Conservation (phyloP, 2,113 vertebrate species). For the Periophthalmus modestus region DNA sequence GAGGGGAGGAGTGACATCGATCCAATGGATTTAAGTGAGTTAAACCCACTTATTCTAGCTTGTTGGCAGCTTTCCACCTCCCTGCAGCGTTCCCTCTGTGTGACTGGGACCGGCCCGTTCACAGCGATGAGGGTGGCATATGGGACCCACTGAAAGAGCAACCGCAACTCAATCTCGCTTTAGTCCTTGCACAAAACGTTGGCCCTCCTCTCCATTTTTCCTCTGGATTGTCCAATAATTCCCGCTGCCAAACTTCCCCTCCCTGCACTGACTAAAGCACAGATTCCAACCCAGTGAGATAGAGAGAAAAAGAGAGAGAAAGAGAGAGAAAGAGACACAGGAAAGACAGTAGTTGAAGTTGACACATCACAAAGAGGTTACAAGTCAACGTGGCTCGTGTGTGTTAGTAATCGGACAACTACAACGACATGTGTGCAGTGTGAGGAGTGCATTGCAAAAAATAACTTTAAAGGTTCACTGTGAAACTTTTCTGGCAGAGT, state of each 20-base stretch:
- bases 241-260: constrained; percentile 64
- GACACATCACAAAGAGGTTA: constrained; percentile 41
- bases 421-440: constrained; percentile 30
- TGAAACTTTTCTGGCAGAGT: no score
- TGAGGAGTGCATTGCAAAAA: not conserved
- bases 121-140: constrained; percentile 23
- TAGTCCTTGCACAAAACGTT: constrained; percentile 48
- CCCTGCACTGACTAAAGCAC: constrained; percentile 52
- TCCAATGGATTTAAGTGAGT: constrained; percentile 29
- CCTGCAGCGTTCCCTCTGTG: constrained; percentile 16
- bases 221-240: constrained; percentile 56
- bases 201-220: constrained; percentile 52
- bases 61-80: constrained; percentile 32
- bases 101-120: constrained; percentile 28
- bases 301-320: constrained; percentile 19
- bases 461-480: no score
- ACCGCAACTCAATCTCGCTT: constrained; percentile 46
- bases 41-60: constrained; percentile 25
- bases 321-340: constrained; percentile 25
- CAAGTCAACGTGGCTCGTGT: constrained; percentile 24
- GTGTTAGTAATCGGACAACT: not conserved
- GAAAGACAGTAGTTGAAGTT: constrained; percentile 53
- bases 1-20: not conserved
- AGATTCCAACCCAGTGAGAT: constrained; percentile 72
- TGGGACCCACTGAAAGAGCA: constrained; percentile 35